Conservation (phyloP, 1,140 invertebrate species). For the Chrysoperla carnea region DNA sequence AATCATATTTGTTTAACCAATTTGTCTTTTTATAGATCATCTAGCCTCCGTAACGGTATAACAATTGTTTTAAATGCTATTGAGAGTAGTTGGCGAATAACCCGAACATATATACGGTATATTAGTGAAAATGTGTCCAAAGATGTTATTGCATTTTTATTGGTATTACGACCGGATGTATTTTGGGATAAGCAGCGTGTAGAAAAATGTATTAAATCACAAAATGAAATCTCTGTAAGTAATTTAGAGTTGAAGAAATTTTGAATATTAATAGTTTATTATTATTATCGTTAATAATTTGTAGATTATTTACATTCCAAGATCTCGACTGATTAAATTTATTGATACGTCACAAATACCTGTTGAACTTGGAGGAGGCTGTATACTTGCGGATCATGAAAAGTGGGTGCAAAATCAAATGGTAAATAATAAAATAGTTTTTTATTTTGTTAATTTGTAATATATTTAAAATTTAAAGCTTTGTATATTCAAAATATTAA, state of each 20-base stretch:
- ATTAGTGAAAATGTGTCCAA: slow-evolving; percentile 30
- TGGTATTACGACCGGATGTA: slow-evolving; percentile 46
- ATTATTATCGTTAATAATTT: slow-evolving; percentile 10
- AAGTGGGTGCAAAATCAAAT: slow-evolving; percentile 71
- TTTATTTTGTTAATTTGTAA: too few relatives aligned
- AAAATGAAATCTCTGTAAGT: slow-evolving; percentile 42
- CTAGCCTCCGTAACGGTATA: slow-evolving; percentile 26
- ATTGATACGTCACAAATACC: slow-evolving; percentile 56
- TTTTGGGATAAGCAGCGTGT: slow-evolving; percentile 59
- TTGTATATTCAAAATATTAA: too few relatives aligned
- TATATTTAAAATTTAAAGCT: too few relatives aligned
- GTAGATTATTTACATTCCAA: slow-evolving; percentile 42
- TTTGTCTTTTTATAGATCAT: slow-evolving; percentile 14
- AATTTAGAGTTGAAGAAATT: neutral
- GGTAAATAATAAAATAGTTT: slow-evolving; percentile 29
- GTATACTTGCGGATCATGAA: slow-evolving; percentile 51
- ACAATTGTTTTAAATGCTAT: slow-evolving; percentile 44
- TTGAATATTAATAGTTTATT: neutral
- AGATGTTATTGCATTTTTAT: slow-evolving; percentile 29
- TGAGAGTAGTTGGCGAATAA: slow-evolving; percentile 38
- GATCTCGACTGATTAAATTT: slow-evolving; percentile 46
- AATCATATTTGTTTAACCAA: too few relatives aligned
- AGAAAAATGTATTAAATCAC: slow-evolving; percentile 44
- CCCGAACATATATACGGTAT: slow-evolving; percentile 37
- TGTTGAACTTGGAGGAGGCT: slow-evolving; percentile 59